Base-by-base conservation (phyloP, 2,113 vertebrate species). In the Pseudorasbora parva region DNA sequence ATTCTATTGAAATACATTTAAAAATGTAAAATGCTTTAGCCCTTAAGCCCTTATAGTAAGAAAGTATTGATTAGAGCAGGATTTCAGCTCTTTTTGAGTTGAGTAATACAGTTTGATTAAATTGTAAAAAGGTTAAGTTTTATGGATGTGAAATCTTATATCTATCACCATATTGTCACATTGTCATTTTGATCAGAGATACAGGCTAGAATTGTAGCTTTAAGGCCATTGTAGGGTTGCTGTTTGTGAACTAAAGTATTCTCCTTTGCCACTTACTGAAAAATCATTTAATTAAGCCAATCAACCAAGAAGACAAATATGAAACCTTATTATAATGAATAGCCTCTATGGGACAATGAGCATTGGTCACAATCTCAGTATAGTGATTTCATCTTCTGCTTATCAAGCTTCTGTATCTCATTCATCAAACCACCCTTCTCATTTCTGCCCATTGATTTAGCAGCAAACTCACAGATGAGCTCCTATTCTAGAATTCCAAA, bases 251-350 rank as follows among this genome's bases (percentile, higher is more conserved):
- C 33, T 59, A 23, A 77, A 57, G 10, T 41, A 76, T 14, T 15
- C 49, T 30, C 51, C n/a, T 5, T 25, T 76, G 73, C 30, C 30
- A 41, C 17, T 21, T 77, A 11, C 33, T 77, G 56, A 41, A 43
- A 9, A 25, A 43, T 59, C 6, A 59, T 41, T 41, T 25, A 41
- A 77, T 59, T 77, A 77, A 15, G 75, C 33, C 33, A 12, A 25
- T 77, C 54, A 59, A 59, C 33, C 51, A 41, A 21, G 73, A 75
- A 17, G 49, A 75, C 73, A 75, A 54, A 77, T 59, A 77, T 77
- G 75, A 59, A 59, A 41, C 56, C 75, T 12, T 41, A 43, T 59
- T 77, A 57, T 59, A 59, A 77, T 77, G 51, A 75, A 75, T 10
- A 33, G 19, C 33, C 49, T 43, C 75, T 25, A 41, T 17, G 19